Percentiles rank a stretch among this genome's conserved stretches.
Conservation (phyloP, 1,140 invertebrate genomes). For the Aporrectodea caliginosa region DNA sequence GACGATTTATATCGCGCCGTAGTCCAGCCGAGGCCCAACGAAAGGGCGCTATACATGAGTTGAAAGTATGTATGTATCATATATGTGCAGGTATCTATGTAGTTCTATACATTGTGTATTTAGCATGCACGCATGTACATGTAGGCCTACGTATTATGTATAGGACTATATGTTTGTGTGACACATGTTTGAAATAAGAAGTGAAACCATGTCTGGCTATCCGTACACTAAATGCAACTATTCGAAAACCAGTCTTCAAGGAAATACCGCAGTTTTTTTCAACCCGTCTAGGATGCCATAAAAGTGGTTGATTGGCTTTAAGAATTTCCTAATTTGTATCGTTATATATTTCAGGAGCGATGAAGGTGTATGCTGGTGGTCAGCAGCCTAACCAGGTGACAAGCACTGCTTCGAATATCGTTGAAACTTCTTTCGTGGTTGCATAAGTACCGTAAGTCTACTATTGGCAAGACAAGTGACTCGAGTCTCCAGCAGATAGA, state of each 20-base stretch:
- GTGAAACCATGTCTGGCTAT: not conserved
- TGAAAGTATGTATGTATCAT: too few species aligned
- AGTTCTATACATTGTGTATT: too few species aligned
- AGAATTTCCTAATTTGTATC: not conserved
- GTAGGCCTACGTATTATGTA: too few species aligned
- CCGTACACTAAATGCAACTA: not conserved
- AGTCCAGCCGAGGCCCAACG: too few species aligned
- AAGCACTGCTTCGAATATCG: constrained; percentile 42
- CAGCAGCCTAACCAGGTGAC: constrained; percentile 49
- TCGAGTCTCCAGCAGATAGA: too few species aligned
- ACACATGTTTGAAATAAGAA: not conserved
- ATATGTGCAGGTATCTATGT: too few species aligned
- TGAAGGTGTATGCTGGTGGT: constrained; percentile 47
- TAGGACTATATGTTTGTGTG: not conserved
- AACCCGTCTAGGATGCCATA: too few species aligned
- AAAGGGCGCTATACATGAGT: too few species aligned
- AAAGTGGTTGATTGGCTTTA: not conserved
- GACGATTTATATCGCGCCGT: too few species aligned
- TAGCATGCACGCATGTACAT: too few species aligned
- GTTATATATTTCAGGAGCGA: constrained; percentile 14
- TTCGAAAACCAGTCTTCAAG: not conserved
- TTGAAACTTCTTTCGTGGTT: constrained; percentile 20
- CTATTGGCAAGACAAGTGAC: too few species aligned
- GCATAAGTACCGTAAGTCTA: too few species aligned
- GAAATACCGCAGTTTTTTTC: not conserved